Evolutionary conservation across 2,888 invertebrate species (phyloP), one percentile per base, ranked within the genome.

Genomic region (Tenodera sinensis): DNA sequence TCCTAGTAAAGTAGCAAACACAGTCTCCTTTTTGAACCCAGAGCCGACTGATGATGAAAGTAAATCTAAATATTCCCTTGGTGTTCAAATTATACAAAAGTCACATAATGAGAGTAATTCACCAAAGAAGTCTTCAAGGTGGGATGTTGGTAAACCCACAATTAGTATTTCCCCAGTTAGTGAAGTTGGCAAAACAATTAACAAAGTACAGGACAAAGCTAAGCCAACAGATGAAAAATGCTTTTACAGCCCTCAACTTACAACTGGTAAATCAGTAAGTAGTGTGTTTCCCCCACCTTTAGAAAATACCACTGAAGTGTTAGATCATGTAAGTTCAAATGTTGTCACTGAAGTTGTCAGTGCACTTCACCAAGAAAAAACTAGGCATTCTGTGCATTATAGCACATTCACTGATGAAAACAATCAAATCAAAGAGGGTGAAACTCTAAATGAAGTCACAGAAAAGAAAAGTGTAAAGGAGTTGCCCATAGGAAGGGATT

Each of bases 101-200:
- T 88, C 91, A 0, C 90, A 83, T 30, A 83, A 54, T 54, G 47
- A 42, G 28, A 28, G 89, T 83, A 91, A 91, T 28, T 87, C 91
- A 1, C 87, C 91, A 20, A 93, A 93, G 89, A 93, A 93, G 91
- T 92, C 92, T 89, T 94, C 94, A 2, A 92, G 94, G 88, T 94
- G 94, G 94, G 94, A 94, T 89, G 93, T 94, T 0, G 93, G 93
- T 20, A 93, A 92, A 89, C 93, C 93, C 2, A 28, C n/a, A 71
- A 20, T 83, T 30, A 30, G 83, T 25, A 8, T 28, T 30, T 28
- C 88, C 9, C 28, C 34, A 88, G 71, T 71, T 27, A 85, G n/a
- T 47, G 25, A 88, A 42, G 25, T 42, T n/a, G 20, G 15, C 20
- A 28, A n/a, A 15, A 27, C 28, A 28, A 28, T 15, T 28, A 34